Conservation (phyloP, 1,140 invertebrate genomes). For the Nasonia longicornis region DNA sequence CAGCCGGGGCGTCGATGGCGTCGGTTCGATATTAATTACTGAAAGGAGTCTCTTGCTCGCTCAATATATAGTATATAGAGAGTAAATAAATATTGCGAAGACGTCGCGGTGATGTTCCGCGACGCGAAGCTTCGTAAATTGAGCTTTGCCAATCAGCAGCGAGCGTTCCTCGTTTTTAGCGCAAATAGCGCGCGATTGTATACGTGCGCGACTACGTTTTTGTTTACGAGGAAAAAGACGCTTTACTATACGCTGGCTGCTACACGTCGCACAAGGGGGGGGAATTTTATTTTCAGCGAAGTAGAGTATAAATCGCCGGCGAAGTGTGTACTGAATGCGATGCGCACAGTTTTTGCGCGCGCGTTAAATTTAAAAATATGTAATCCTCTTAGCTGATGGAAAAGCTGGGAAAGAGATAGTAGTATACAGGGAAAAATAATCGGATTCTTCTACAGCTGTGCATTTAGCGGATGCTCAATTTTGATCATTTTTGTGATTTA, state of each 20-base stretch:
- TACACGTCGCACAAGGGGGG: too few relatives aligned
- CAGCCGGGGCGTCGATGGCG: not conserved
- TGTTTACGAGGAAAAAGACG: not conserved
- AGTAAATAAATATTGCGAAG: not conserved
- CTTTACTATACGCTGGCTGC: not conserved
- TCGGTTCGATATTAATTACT: conserved; percentile 21
- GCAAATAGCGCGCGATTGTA: too few relatives aligned
- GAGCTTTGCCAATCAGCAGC: too few relatives aligned
- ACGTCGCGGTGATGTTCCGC: not conserved
- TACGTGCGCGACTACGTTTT: too few relatives aligned
- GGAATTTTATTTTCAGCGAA: too few relatives aligned
- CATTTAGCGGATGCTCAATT: not conserved
- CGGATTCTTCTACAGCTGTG: not conserved
- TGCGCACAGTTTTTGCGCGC: not conserved
- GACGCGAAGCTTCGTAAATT: not conserved
- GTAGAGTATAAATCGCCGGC: too few relatives aligned
- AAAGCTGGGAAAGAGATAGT: not conserved
- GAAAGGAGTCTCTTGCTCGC: not conserved
- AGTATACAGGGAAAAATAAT: not conserved
- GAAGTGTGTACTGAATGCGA: not conserved
- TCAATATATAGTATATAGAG: not conserved
- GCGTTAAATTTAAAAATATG: not conserved
- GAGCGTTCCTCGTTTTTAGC: too few relatives aligned
- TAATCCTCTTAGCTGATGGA: conserved; percentile 2
- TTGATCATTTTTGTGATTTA: not conserved